Evolutionary conservation across 2,888 invertebrate species (phyloP), one percentile per base, ranked within the genome.

Genomic region (Myopa tessellatipennis): DNA sequence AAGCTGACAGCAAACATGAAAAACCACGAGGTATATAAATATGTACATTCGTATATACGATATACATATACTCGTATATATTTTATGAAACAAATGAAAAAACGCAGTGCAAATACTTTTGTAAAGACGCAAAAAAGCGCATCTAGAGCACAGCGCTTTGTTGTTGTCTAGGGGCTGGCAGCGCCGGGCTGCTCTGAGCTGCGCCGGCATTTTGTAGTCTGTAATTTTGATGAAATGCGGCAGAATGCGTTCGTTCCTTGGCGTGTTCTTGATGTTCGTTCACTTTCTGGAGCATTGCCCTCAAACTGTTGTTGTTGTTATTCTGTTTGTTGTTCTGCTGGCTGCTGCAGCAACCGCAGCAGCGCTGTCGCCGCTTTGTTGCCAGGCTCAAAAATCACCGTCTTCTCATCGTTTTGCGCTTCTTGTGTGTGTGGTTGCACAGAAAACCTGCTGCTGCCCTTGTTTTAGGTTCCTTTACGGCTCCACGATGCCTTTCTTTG

Each of bases 201-300:
- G 65, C 36, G 36, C 16, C 38, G 36, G 36, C n/a, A 18, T 72
- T 60, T 58, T 16, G 40, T 18, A 36, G 36, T 60, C 26, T 12
- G 16, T 50, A 14, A 60, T 34, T 58, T 72, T 40, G 45, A 26
- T 63, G 18, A 73, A 73, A 73, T 73, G 63, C 73, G 61, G 73
- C 45, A 73, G 26, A 61, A 73, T n/a, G 38, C 14, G 36, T 26
- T 52, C 26, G 12, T 60, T 8, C 12, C 34, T 10, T 5, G 12
- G 16, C n/a, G 40, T 38, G n/a, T 38, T 45, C 7, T 45, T 26
- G 14, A 26, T 14, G 4, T 36, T 26, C 18, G 18, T 16, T 71
- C 40, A 16, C 50, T 55, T 73, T 73, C 18, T 73, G 73, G 73
- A 73, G 73, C 73, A 45, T 50, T 63, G 73, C 63, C 73, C 73